Evolutionary conservation across 1,140 invertebrate species (phyloP).

Genomic region (Dendrolimus kikuchii): DNA sequence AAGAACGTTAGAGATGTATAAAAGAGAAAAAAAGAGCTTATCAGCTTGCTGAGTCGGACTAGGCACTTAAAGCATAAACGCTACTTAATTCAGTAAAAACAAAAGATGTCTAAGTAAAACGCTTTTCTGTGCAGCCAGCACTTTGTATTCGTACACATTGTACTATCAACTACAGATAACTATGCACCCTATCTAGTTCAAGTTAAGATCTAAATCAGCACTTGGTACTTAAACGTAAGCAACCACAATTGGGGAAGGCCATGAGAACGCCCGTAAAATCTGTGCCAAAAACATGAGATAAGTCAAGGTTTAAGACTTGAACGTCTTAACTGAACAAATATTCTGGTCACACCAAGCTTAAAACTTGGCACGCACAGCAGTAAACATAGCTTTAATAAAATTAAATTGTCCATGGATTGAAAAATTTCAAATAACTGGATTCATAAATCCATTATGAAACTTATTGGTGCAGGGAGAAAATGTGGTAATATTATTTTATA

Average conservation of each 20-base stretch:
- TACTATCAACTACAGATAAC: background rate
- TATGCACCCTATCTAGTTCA: background rate
- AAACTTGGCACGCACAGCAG: no score
- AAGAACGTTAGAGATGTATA: constrained; percentile 27
- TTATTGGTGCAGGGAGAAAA: no score
- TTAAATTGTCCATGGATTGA: no score
- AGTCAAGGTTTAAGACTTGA: background rate
- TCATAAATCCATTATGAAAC: no score
- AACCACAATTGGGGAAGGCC: constrained; percentile 3
- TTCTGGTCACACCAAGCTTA: no score
- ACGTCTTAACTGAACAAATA: no score
- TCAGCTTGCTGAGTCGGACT: constrained; percentile 37
- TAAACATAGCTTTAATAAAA: no score
- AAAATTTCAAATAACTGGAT: no score
- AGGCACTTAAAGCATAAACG: constrained; percentile 46
- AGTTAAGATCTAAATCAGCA: constrained; percentile 2
- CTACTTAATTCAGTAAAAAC: constrained; percentile 56
- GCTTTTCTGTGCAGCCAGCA: constrained; percentile 27
- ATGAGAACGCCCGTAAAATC: constrained; percentile 5
- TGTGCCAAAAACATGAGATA: constrained; percentile 8
- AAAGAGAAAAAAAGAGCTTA: constrained; percentile 37
- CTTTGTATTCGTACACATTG: constrained; percentile 23
- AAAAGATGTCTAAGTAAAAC: constrained; percentile 44
- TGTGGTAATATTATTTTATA: no score
- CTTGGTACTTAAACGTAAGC: background rate